Evolutionary conservation across 2,888 invertebrate species (phyloP).

Genomic region (Hyalella azteca): DNA sequence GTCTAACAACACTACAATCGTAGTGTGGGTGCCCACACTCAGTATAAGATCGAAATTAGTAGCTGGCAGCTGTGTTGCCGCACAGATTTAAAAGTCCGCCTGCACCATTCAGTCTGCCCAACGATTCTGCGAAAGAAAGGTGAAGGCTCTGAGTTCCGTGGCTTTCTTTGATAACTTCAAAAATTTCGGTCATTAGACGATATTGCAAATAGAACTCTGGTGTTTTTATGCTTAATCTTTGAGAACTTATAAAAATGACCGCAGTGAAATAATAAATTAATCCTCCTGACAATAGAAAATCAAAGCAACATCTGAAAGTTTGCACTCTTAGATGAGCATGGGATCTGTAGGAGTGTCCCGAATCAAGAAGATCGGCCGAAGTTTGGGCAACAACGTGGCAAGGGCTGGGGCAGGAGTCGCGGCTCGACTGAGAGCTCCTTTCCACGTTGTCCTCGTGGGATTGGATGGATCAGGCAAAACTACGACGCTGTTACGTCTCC

Average conservation of each 20-base stretch:
- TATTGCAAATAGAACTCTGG: not conserved
- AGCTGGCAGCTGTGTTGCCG: slow-evolving; percentile 23
- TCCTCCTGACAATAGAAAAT: too few relatives aligned
- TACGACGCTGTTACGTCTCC: slow-evolving; percentile 94
- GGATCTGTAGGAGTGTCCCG: slow-evolving; percentile 20
- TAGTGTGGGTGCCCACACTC: too few relatives aligned
- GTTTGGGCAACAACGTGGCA: slow-evolving; percentile 21
- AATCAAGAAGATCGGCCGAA: slow-evolving; percentile 17
- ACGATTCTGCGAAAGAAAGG: too few relatives aligned
- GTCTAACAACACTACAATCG: too few relatives aligned
- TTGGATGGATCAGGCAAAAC: slow-evolving; percentile 97
- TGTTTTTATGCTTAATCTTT: not conserved
- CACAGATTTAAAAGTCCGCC: slow-evolving; percentile 32
- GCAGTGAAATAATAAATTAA: too few relatives aligned
- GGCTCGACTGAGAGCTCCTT: slow-evolving; percentile 12
- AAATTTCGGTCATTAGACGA: not conserved
- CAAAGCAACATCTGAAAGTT: too few relatives aligned
- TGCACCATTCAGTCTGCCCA: not conserved
- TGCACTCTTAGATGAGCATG: too few relatives aligned
- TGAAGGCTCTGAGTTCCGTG: not conserved
- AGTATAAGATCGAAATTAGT: not conserved
- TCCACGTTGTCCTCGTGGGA: slow-evolving; percentile 93
- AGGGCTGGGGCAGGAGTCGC: not conserved
- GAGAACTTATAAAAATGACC: too few relatives aligned
- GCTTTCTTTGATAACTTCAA: not conserved